Percentiles rank a stretch among this genome's conserved stretches.
Evolutionary conservation across 1,140 invertebrate genomes (phyloP).

Genomic region (Stegodyphus dumicola): DNA sequence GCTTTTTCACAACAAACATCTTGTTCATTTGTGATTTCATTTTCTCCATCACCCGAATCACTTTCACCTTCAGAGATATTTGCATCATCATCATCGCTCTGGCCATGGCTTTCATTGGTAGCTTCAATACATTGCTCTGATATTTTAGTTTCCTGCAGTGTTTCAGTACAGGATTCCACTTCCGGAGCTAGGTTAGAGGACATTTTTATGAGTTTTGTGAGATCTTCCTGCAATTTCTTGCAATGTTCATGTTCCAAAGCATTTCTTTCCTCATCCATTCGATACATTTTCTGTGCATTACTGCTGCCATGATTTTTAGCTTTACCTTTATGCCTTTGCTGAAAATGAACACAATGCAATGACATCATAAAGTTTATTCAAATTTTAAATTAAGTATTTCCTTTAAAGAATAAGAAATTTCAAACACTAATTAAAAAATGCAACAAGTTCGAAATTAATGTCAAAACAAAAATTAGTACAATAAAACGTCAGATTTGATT

Average conservation of each 20-base stretch:
- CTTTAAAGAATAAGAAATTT: too few species aligned
- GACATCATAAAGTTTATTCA: too few species aligned
- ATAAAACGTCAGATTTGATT: too few species aligned
- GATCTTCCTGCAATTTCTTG: conserved; percentile 1
- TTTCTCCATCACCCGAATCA: background rate
- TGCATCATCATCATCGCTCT: background rate
- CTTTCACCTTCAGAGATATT: background rate
- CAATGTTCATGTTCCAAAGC: background rate
- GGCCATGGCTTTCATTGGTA: background rate
- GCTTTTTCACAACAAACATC: background rate
- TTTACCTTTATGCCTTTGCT: conserved; percentile 11
- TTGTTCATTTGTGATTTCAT: background rate
- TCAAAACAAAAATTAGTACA: too few species aligned
- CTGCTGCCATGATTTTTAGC: background rate
- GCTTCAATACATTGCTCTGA: background rate
- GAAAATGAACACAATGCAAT: background rate
- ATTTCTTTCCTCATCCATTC: background rate
- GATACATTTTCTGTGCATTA: background rate
- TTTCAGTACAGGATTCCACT: too few species aligned
- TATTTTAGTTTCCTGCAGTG: too few species aligned
- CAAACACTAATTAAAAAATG: too few species aligned
- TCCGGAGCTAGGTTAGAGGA: background rate
- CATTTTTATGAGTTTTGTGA: conserved; percentile 6
- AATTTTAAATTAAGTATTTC: too few species aligned
- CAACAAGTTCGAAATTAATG: too few species aligned